Percentiles rank a stretch among this genome's conserved stretches.
Conservation (phyloP, 2,888 invertebrate genomes). For the Nomada fucata region DNA sequence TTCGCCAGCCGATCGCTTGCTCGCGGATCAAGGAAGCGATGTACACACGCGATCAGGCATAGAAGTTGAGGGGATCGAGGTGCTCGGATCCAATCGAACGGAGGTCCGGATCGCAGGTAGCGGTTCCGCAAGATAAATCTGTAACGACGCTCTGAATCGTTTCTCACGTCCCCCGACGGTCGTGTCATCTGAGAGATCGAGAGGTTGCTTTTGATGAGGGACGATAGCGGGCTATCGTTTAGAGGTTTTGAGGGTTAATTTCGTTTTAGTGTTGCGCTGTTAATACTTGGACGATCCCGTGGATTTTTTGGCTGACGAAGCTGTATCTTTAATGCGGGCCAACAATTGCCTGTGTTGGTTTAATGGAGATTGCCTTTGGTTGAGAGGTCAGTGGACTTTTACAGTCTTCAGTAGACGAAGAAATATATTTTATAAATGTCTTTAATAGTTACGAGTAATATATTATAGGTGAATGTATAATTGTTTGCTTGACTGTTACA, state of each 20-base stretch:
- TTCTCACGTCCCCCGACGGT: slow-evolving; percentile 42
- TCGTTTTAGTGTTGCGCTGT: neutral
- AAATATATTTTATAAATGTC: too few relatives aligned
- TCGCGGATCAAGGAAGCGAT: neutral
- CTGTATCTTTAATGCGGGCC: too few relatives aligned
- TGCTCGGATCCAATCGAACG: neutral
- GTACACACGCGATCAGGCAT: too few relatives aligned
- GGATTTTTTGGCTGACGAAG: too few relatives aligned
- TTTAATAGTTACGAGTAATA: too few relatives aligned
- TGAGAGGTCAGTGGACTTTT: too few relatives aligned
- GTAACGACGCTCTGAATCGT: slow-evolving; percentile 13
- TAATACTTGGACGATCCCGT: too few relatives aligned
- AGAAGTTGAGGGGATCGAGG: neutral
- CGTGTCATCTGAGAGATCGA: slow-evolving; percentile 31
- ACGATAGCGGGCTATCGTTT: slow-evolving; percentile 19
- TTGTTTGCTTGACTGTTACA: too few relatives aligned
- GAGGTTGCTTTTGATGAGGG: slow-evolving; percentile 23
- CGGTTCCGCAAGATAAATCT: slow-evolving; percentile 34
- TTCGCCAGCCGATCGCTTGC: slow-evolving; percentile 25
- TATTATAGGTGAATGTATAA: too few relatives aligned
- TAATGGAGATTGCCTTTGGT: too few relatives aligned
- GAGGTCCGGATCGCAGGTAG: slow-evolving; percentile 21
- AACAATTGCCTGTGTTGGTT: too few relatives aligned
- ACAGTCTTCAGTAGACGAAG: too few relatives aligned
- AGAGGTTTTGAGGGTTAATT: slow-evolving; percentile 44